Conservation (phyloP, 2,888 invertebrate species). For the Apodemia duryi region DNA sequence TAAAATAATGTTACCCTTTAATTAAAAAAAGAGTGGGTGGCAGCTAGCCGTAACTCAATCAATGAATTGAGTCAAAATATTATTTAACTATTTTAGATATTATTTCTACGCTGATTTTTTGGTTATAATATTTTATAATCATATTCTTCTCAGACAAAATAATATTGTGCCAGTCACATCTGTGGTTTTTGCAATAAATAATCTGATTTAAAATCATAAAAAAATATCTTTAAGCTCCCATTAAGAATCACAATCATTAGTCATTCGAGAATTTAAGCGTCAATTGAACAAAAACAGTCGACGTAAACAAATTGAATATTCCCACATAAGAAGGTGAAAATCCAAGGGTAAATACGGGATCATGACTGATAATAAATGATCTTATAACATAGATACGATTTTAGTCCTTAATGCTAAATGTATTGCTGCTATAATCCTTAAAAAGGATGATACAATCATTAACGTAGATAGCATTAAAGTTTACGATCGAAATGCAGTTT, state of each 20-base stretch:
- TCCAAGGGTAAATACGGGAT: conserved; percentile 70
- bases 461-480: conserved; percentile 52
- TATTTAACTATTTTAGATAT: no score
- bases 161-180: not conserved
- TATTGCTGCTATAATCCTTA: conserved; percentile 37
- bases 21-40: no score
- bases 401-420: conserved; percentile 34
- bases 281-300: conserved; percentile 76
- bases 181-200: conserved; percentile 19
- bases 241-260: conserved; percentile 61
- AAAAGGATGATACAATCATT: conserved; percentile 43
- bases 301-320: conserved; percentile 75
- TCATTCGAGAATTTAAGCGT: conserved; percentile 66
- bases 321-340: conserved; percentile 77
- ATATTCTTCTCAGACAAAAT: conserved; percentile 4
- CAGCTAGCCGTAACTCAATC: no score
- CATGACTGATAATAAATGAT: conserved; percentile 62
- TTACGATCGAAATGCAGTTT: conserved; percentile 66
- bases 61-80: no score
- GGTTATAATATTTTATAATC: not conserved
- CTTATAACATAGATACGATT: conserved; percentile 34
- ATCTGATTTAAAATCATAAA: conserved; percentile 26
- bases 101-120: no score
- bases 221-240: conserved; percentile 45
- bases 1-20: no score